Base-by-base conservation (phyloP, 2,113 vertebrate genomes). In the Ptilonorhynchus violaceus region DNA sequence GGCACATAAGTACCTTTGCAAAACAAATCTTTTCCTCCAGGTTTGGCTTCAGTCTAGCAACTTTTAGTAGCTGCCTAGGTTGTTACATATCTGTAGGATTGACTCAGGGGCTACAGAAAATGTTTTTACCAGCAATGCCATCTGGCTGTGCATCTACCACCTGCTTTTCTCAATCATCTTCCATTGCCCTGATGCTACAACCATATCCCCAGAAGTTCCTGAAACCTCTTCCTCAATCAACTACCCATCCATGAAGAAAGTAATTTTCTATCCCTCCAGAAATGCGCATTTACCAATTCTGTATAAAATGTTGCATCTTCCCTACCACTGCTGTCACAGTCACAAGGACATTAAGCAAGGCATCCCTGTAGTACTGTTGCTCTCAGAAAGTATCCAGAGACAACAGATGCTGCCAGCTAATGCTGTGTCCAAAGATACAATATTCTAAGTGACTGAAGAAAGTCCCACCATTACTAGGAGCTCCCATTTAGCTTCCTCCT, bases 31-130 rank as follows among this genome's bases (percentile, higher is more conserved):
- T n/a, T 69, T 85, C 41, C 37, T 58, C 24, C 42, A 79, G 8
- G 24, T 56, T 30, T 78, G 24, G 12, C 9, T 79, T 85, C 60
- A 70, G 56, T 21, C 21, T n/a, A n/a, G n/a, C n/a, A n/a, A n/a
- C n/a, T n/a, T n/a, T n/a, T n/a, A n/a, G n/a, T 24, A 83, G 37
- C 31, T 89, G 22, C 28, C 42, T 30, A 15, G 8, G 6, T n/a
- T 83, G 20, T n/a, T 70, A 75, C 7, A 24, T 58, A 39, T 33
- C 67, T 62, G 7, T 53, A 21, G 8, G 55, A 82, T 10, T 69
- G 24, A 7, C 50, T 46, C 22, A 82, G 44, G 50, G 30, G 0
- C 0, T 35, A 35, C 1, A 7, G n/a, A n/a, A n/a, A n/a, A n/a
- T n/a, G n/a, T n/a, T n/a, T n/a, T n/a, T n/a, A n/a, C n/a, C n/a